Evolutionary conservation across 2,888 invertebrate species (phyloP).

Genomic region (Lathronympha strigana): DNA sequence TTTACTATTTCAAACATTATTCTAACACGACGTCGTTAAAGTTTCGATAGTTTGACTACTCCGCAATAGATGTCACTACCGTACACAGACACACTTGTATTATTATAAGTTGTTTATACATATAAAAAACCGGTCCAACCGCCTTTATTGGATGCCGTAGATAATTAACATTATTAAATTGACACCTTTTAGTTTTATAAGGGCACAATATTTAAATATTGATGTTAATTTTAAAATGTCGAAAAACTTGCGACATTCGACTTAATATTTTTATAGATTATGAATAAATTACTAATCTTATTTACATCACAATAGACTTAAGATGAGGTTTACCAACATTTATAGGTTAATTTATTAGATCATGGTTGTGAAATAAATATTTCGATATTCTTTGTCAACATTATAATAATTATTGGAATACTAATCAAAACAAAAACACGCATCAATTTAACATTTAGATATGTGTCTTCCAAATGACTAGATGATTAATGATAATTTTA

Average conservation of each 20-base stretch:
- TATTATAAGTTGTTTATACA: neutral
- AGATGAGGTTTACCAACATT: constrained; percentile 36
- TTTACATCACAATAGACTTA: constrained; percentile 38
- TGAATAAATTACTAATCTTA: constrained; percentile 35
- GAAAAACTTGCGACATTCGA: constrained; percentile 22
- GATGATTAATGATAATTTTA: too few relatives aligned
- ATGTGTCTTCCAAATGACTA: too few relatives aligned
- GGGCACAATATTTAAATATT: constrained; percentile 28
- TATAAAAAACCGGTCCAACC: neutral
- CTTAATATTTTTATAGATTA: constrained; percentile 34
- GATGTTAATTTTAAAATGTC: constrained; percentile 32
- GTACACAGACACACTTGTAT: constrained; percentile 33
- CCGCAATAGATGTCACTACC: constrained; percentile 65
- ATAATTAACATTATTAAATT: constrained; percentile 34
- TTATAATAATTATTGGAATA: too few relatives aligned
- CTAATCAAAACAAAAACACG: neutral
- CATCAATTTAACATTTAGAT: too few relatives aligned
- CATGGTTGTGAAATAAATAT: constrained; percentile 16
- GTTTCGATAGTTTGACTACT: constrained; percentile 50
- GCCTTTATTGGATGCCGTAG: constrained; percentile 5
- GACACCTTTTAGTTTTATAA: constrained; percentile 37
- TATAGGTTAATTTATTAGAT: constrained; percentile 31
- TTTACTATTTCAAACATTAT: neutral
- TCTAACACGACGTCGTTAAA: neutral
- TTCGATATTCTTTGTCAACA: constrained; percentile 10